Conservation (phyloP, 2,113 vertebrate species). For the Empidonax traillii region DNA sequence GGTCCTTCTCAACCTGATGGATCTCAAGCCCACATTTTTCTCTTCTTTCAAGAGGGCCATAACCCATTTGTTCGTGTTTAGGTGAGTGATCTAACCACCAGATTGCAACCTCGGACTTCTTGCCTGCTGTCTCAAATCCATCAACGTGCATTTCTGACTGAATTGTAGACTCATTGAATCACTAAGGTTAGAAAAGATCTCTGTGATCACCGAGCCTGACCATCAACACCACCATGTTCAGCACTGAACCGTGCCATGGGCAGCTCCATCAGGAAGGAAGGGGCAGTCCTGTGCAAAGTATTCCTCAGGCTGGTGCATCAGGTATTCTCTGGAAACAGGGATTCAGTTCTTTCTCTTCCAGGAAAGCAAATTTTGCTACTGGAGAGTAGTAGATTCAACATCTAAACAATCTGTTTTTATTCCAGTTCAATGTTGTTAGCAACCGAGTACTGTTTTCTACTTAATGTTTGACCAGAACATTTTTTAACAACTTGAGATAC, state of each 20-base stretch:
- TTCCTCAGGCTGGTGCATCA: not conserved
- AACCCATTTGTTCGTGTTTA: accelerated
- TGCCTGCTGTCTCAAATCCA: not conserved
- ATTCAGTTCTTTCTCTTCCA: not conserved
- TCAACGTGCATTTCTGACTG: not conserved
- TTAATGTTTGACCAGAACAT: not conserved
- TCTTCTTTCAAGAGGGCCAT: not conserved
- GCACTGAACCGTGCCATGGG: not conserved
- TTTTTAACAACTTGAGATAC: not conserved
- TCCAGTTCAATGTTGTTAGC: not conserved
- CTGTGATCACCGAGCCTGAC: accelerated
- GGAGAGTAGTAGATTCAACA: not conserved
- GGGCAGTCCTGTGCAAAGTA: not conserved
- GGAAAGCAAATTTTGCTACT: not conserved
- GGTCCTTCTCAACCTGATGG: not conserved
- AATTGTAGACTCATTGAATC: accelerated
- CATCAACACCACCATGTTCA: not conserved
- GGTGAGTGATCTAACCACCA: not conserved
- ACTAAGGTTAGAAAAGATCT: not conserved
- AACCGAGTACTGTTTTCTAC: not conserved
- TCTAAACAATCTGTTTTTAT: not conserved
- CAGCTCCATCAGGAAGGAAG: not conserved
- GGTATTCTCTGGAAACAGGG: accelerated
- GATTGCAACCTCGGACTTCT: not conserved
- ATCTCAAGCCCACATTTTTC: not conserved